Base-by-base conservation (phyloP, 2,113 vertebrate species). In the Bufo bufo region DNA sequence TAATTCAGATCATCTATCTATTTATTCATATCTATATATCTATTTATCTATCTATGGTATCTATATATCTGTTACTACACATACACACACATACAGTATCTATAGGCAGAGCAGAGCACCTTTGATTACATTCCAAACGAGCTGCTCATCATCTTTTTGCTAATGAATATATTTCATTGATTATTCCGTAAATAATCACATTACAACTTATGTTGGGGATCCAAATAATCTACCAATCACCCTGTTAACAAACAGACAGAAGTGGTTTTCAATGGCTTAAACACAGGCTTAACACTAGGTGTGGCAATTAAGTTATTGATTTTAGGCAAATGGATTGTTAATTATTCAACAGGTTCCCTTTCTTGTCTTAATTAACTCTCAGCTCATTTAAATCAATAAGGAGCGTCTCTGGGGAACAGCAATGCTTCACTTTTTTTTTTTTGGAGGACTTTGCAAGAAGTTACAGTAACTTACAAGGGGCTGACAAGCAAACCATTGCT, bases 221-320 rank as follows among this genome's bases (percentile, higher is more conserved):
- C 94, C 92, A 95, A 94, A 91, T 90, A 93, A 95, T 93, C 91
- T 92, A 94, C 91, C 93, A 93, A 93, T 93, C 92, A 90, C 92
- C 92, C 91, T 94, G 95, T 95, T 94, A 95, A 95, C 94, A 94
- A 13, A 23, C 87, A 94, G 93, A 92, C 93, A 94, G 91, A 94
- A 95, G 93, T 90, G 92, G 92, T 94, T 94, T 94, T 94, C 94
- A 93, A 93, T 90, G 94, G 92, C 90, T 92, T 93, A 93, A 93
- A 93, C 93, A 92, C 89, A 91, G 89, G 92, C 92, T 92, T 90
- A 91, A 91, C 92, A 91, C 91, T 94, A 96, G 95, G 95, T 96
- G 94, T 95, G 95, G 95, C 94, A 95, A 95, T 96, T 97, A 96
- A 94, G 91, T 94, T 95, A 97, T 96, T 95, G 96, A 96, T 96